These are phyloP conservation scores for Drosophila nigrodunni DNA, from an alignment of 1,140 invertebrate species.

Conservation along the genomic window DNA sequence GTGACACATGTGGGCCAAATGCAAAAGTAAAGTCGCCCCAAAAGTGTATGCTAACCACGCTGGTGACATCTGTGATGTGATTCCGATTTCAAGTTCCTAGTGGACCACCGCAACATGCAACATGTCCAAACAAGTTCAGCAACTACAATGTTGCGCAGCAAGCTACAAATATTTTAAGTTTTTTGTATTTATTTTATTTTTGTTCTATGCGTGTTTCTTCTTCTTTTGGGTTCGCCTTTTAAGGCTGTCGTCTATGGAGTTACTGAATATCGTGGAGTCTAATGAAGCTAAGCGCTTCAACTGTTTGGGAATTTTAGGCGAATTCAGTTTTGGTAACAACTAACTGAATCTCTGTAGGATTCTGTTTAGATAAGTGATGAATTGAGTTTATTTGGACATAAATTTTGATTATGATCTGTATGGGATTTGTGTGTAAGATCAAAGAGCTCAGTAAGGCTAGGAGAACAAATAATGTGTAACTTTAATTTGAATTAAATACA, in stretches of 20 bases:
- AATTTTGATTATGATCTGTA: too few relatives aligned
- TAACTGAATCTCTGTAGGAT: too few relatives aligned
- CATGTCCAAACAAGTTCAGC: conserved; percentile 3
- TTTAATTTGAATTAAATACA: too few relatives aligned
- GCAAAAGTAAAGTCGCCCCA: conserved; percentile 38
- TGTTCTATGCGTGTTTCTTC: conserved; percentile 3
- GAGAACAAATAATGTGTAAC: too few relatives aligned
- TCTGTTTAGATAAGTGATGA: too few relatives aligned
- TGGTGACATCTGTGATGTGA: conserved; percentile 28
- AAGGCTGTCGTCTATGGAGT: not conserved
- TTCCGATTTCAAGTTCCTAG: conserved; percentile 7
- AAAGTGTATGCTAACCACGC: conserved; percentile 35
- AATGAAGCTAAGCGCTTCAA: not conserved
- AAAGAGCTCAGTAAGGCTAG: too few relatives aligned
- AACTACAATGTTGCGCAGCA: conserved; percentile 3
- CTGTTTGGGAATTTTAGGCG: not conserved
- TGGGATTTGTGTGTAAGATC: too few relatives aligned
- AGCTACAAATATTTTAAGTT: not conserved
- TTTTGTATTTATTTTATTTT: not conserved
- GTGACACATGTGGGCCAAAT: conserved; percentile 73
- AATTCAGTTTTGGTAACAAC: too few relatives aligned
- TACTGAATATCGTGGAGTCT: not conserved
- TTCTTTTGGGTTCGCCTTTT: not conserved
- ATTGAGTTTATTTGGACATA: too few relatives aligned
- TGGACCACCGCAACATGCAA: not conserved